Evolutionary conservation across 1,140 invertebrate genomes (phyloP).

Genomic region (Oryzaephilus surinamensis): DNA sequence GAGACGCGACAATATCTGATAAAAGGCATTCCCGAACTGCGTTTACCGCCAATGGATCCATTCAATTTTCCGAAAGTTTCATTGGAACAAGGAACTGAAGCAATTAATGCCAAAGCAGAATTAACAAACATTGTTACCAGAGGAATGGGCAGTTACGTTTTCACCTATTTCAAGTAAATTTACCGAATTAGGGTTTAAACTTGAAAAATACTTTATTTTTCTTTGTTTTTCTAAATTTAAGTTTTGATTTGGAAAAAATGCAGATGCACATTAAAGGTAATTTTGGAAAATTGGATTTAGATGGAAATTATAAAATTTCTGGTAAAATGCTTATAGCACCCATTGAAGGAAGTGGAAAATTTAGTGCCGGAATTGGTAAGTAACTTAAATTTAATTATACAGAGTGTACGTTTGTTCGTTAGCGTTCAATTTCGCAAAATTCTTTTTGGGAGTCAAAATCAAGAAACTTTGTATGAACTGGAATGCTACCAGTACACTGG

Average conservation of each 20-base stretch:
- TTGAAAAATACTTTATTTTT: not conserved
- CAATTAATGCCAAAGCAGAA: slow-evolving; percentile 52
- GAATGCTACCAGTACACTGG: no score
- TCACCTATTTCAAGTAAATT: slow-evolving; percentile 52
- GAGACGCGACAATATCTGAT: slow-evolving; percentile 44
- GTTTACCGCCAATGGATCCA: slow-evolving; percentile 53
- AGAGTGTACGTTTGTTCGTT: no score
- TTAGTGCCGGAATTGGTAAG: slow-evolving; percentile 17
- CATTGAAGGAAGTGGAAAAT: slow-evolving; percentile 22
- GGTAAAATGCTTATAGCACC: slow-evolving; percentile 24
- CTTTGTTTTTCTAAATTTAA: no score
- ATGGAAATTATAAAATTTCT: slow-evolving; percentile 18
- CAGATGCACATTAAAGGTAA: slow-evolving; percentile 15
- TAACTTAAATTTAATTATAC: no score
- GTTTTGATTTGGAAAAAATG: slow-evolving; percentile 17
- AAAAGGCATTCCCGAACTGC: slow-evolving; percentile 52
- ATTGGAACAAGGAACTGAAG: slow-evolving; percentile 48
- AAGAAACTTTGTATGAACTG: no score
- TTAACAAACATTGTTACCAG: slow-evolving; percentile 51
- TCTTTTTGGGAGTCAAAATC: no score
- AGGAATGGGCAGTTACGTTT: slow-evolving; percentile 48
- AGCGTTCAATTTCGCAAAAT: no score
- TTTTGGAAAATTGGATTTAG: slow-evolving; percentile 11
- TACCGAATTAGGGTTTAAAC: not conserved
- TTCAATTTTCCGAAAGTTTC: slow-evolving; percentile 48